Base-by-base conservation (phyloP, 2,113 vertebrate species). In the Nicator chloris region DNA sequence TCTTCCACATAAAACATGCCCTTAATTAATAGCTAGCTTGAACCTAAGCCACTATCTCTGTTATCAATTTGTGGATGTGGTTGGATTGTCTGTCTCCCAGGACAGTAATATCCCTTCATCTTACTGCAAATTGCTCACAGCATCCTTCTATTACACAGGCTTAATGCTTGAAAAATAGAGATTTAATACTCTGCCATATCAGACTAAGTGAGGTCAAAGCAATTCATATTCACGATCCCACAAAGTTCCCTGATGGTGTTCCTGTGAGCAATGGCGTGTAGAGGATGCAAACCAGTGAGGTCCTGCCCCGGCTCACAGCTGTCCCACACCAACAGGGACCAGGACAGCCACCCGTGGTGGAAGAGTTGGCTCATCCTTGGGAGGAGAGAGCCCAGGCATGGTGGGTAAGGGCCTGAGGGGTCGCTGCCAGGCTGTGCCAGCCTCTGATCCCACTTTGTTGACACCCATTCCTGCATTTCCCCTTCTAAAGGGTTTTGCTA, bases 51-150 rank as follows among this genome's bases (percentile, higher is more conserved):
- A 83, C 78, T 51, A 88, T 92, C 88, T 93, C 77, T 91, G 80
- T 93, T 95, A 95, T 97, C 96, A 92, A 95, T 97, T 97, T 97
- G 93, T 79, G 92, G 95, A 96, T 96, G 95, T 93, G 95, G 94
- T 95, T 94, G 92, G 95, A 93, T 95, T 95, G 88, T 93, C 96
- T 96, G 95, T 97, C 96, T 96, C 96, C 96, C 95, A 95, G 92
- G 92, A 95, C 96, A 94, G 94, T 92, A 95, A 95, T 95, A 97
- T 96, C 94, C 94, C 95, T 96, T 92, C 95, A 96, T 96, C 92
- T 95, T 95, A 83, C 22, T 96, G 96, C 95, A 96, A 95, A 95
- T 93, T 95, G 92, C 90, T 96, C 51, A 15, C 93, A 96, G 95
- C 95, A 94, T 96, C 94, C 83, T 95, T 85, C 93, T 91, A 94